Percentiles rank a stretch among this genome's conserved stretches.
Conservation (phyloP, 2,888 invertebrate genomes). For the Netelia inedita region DNA sequence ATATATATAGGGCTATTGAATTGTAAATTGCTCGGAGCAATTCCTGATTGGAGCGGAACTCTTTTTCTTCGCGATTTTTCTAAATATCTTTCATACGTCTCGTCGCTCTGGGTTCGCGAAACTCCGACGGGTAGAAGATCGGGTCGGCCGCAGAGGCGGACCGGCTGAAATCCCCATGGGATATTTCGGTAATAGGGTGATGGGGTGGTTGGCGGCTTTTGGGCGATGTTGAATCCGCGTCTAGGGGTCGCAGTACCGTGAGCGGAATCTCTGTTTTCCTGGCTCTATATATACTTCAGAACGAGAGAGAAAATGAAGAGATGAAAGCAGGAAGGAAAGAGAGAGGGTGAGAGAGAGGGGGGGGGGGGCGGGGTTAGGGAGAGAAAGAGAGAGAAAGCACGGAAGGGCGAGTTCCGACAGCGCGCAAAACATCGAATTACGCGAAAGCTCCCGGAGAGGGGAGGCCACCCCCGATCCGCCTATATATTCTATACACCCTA, state of each 20-base stretch:
- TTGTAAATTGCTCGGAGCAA: neutral
- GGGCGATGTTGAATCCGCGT: neutral
- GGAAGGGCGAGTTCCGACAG: conserved; percentile 56
- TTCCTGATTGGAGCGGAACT: neutral
- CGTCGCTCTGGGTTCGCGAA: neutral
- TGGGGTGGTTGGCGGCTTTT: conserved; percentile 66
- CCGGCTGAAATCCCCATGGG: conserved; percentile 51
- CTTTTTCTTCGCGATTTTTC: neutral
- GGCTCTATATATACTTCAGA: neutral
- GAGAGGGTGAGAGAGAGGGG: conserved; percentile 14
- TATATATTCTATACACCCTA: neutral
- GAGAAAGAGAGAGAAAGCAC: conserved; percentile 22
- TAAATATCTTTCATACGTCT: neutral
- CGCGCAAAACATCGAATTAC: conserved; percentile 68
- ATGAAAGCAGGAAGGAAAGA: conserved; percentile 47
- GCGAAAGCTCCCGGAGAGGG: conserved; percentile 45
- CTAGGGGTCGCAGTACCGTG: conserved; percentile 6
- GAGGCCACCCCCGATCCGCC: conserved; percentile 22
- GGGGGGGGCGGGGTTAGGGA: neutral
- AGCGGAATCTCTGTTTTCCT: conserved; percentile 43
- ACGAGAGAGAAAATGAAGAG: conserved; percentile 18
- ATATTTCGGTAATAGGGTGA: conserved; percentile 65
- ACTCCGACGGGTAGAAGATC: conserved; percentile 3
- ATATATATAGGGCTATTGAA: neutral
- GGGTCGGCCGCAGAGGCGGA: neutral